phyloP scores from a whole-genome alignment of 2,888 invertebrate species.

The Calliopum simillimum region DNA sequence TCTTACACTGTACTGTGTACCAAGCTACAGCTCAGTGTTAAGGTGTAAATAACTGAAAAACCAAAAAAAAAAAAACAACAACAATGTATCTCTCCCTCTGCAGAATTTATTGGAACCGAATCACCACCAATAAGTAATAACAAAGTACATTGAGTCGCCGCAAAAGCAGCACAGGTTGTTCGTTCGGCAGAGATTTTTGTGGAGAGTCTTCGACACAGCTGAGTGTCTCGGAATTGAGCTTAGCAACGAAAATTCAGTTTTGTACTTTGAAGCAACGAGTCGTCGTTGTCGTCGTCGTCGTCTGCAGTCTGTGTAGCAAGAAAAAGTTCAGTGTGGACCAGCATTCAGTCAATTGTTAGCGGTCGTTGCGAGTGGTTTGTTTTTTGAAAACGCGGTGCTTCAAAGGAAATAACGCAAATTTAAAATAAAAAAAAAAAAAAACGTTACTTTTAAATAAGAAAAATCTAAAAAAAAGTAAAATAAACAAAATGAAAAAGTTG shows the following conservation, averaged over 20 bases:
- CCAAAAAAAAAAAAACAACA: too few species aligned
- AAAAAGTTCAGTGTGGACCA: constrained; percentile 12
- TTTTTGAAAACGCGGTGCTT: constrained; percentile 25
- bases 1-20: too few species aligned
- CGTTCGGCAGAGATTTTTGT: too few species aligned
- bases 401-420: neutral
- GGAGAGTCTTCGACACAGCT: constrained; percentile 7
- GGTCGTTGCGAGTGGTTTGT: constrained; percentile 47
- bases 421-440: neutral
- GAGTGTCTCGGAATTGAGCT: neutral
- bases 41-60: neutral
- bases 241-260: constrained; percentile 7
- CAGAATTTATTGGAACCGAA: too few species aligned
- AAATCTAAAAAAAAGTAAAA: neutral
- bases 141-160: neutral
- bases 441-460: constrained; percentile 17
- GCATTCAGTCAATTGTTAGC: constrained; percentile 47
- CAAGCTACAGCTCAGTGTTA: neutral
- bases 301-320: too few species aligned
- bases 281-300: too few species aligned
- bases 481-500: neutral
- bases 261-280: constrained; percentile 10
- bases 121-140: too few species aligned
- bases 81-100: too few species aligned
- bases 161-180: neutral